A percentile compares a stretch with the other conserved stretches of the same genome.
phyloP scores from a whole-genome alignment of 1,140 invertebrate genomes.

The Calliphora vicina region DNA sequence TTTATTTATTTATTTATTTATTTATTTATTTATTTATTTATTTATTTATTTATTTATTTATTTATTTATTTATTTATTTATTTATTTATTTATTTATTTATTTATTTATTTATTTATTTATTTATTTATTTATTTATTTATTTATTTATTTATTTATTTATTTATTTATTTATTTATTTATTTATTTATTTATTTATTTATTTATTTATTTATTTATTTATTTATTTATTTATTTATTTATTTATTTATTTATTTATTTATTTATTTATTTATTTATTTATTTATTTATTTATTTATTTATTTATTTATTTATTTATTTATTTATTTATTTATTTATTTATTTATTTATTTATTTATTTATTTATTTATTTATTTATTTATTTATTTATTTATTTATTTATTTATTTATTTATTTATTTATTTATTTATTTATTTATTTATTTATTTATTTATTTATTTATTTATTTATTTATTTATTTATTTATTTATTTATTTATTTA shows the following conservation, averaged over 20 bases:
- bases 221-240: conserved; percentile 2
- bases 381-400: background rate
- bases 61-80: background rate
- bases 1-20: conserved; percentile 16
- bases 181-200: conserved; percentile 10
- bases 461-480: conserved; percentile 7
- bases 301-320: conserved; percentile 16
- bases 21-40: conserved; percentile 3
- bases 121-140: conserved; percentile 20
- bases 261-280: background rate
- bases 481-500: conserved; percentile 5
- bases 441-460: background rate
- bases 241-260: background rate
- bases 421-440: conserved; percentile 11
- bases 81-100: background rate
- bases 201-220: background rate
- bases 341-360: conserved; percentile 10
- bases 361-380: background rate
- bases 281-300: background rate
- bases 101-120: conserved; percentile 3
- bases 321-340: conserved; percentile 1
- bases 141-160: conserved; percentile 10
- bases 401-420: conserved; percentile 3
- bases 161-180: background rate
- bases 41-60: conserved; percentile 21